Percentiles rank a stretch among this genome's conserved stretches.
Conservation (phyloP, 2,113 vertebrate genomes). For the Microtus ochrogaster region DNA sequence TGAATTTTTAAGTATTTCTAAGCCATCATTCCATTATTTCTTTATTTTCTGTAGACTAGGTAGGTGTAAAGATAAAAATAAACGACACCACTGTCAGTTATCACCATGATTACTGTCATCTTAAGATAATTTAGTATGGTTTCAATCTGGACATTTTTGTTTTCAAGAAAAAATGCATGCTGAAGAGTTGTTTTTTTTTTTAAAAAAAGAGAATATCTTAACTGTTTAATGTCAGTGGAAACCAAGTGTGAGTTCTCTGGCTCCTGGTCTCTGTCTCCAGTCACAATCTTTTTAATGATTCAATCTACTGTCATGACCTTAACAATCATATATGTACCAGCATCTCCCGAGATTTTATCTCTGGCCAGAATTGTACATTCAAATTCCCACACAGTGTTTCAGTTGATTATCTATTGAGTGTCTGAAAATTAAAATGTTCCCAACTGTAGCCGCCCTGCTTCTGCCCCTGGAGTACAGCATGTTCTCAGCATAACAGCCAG, state of each 20-base stretch:
- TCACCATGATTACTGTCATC: slow-evolving; percentile 38
- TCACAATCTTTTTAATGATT: neutral
- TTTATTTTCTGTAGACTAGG: slow-evolving; percentile 29
- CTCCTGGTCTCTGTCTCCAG: neutral
- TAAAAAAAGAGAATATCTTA: neutral
- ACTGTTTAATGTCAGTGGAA: slow-evolving; percentile 3
- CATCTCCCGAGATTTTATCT: neutral
- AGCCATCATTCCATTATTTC: neutral
- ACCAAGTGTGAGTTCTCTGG: neutral
- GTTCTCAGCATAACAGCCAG: slow-evolving; percentile 14
- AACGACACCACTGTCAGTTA: slow-evolving; percentile 26
- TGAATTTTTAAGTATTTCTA: neutral
- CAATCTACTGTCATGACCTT: neutral
- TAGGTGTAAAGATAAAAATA: slow-evolving; percentile 52
- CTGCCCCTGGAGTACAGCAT: neutral
- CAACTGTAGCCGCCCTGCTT: neutral
- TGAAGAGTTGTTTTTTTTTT: neutral
- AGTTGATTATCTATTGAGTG: neutral
- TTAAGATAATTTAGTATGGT: slow-evolving; percentile 49
- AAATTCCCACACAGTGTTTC: neutral
- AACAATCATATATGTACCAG: no score
- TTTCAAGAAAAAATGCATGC: slow-evolving; percentile 21
- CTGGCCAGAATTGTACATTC: neutral
- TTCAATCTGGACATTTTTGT: slow-evolving; percentile 30
- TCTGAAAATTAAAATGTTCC: slow-evolving; percentile 35